Percentiles rank a stretch among this genome's conserved stretches.
Evolutionary conservation across 2,113 vertebrate species (phyloP).

Genomic region (Vulpes ferrilata): DNA sequence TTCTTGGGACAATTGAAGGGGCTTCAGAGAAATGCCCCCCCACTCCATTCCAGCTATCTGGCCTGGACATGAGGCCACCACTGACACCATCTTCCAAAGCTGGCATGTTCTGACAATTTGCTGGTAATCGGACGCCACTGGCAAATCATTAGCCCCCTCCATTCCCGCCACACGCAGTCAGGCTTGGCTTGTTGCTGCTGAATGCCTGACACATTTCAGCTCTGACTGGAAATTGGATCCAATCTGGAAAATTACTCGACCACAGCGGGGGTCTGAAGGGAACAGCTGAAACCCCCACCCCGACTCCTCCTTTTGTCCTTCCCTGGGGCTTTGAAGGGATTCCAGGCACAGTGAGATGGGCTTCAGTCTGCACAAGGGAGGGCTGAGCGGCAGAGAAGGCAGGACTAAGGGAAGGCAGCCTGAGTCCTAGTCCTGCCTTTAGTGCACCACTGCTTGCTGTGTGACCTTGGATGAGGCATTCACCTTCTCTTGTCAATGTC

Average conservation of each 20-base stretch:
- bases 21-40: neutral
- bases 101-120: neutral
- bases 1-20: neutral
- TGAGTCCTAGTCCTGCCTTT: neutral
- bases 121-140: neutral
- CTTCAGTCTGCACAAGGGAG: neutral
- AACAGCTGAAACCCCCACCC: neutral
- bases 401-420: neutral
- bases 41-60: neutral
- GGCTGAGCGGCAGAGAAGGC: no score
- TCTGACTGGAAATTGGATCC: neutral
- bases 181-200: neutral
- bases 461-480: neutral
- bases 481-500: neutral
- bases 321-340: neutral
- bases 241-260: neutral
- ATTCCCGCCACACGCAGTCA: accelerated
- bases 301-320: neutral
- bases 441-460: accelerated
- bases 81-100: neutral
- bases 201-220: neutral
- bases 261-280: neutral
- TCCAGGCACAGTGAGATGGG: neutral
- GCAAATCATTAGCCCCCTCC: neutral
- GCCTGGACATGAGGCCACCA: neutral